A percentile compares a stretch with the other conserved stretches of the same genome.
Conservation (phyloP, 2,888 invertebrate species). For the Eumacrocentrus americanus region DNA sequence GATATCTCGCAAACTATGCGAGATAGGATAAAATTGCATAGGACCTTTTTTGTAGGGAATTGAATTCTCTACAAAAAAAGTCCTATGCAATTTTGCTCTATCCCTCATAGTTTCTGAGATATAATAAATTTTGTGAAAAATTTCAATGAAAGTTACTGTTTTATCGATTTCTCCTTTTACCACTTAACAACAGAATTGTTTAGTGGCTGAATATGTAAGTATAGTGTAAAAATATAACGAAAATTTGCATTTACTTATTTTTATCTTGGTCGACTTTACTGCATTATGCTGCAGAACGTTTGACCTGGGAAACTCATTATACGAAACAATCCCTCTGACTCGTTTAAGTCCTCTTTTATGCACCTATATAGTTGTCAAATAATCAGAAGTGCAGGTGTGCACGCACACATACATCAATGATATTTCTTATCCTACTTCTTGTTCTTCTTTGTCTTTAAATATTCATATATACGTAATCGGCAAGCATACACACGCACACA, state of each 20-base stretch:
- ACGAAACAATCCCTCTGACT: neutral
- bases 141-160: no score
- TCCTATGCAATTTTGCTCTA: no score
- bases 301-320: constrained; percentile 12
- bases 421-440: neutral
- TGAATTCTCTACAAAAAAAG: no score
- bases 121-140: no score
- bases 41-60: no score
- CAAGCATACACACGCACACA: neutral
- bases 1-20: no score
- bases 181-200: no score
- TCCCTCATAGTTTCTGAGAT: no score
- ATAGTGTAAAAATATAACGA: neutral
- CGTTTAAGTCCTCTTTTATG: neutral
- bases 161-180: no score
- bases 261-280: constrained; percentile 10
- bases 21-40: no score
- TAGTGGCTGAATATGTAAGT: neutral
- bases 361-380: neutral
- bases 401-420: neutral
- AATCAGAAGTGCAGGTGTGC: constrained; percentile 3
- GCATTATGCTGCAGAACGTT: constrained; percentile 12
- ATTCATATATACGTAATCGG: no score
- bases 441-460: neutral
- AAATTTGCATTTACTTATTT: neutral